These are phyloP conservation scores for Rousettus madagascariensis DNA, from an alignment of 2,797 vertebrate genomes.

Conservation along the genomic window DNA sequence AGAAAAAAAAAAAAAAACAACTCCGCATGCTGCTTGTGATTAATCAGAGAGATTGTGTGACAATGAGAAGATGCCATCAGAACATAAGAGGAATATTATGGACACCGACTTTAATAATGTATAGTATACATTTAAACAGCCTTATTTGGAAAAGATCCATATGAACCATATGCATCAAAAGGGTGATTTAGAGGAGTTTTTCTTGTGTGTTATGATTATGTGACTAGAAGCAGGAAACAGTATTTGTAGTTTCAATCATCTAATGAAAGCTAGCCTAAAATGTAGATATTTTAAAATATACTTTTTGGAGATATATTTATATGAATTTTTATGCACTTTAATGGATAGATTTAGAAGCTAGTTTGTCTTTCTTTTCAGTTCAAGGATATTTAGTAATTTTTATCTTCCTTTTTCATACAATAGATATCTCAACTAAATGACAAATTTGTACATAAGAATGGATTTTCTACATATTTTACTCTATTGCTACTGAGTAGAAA, in stretches of 20 bases:
- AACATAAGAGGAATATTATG: conserved; percentile 75
- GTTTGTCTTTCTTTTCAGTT: conserved; percentile 65
- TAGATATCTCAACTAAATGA: conserved; percentile 77
- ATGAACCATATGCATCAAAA: conserved; percentile 67
- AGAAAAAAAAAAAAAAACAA: not conserved
- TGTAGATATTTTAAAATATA: conserved; percentile 47
- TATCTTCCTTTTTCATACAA: conserved; percentile 55
- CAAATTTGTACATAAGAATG: conserved; percentile 72
- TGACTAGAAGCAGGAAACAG: conserved; percentile 63
- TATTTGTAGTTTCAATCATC: conserved; percentile 61
- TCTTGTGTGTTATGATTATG: conserved; percentile 70
- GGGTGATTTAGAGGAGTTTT: conserved; percentile 69
- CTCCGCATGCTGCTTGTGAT: conserved; percentile 55
- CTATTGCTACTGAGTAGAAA: conserved; percentile 77
- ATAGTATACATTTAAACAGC: conserved; percentile 76
- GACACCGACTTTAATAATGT: conserved; percentile 68
- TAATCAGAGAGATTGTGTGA: conserved; percentile 60
- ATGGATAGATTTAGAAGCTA: conserved; percentile 38
- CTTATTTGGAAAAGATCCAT: conserved; percentile 74
- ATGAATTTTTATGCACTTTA: conserved; percentile 65
- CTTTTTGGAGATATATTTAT: conserved; percentile 64
- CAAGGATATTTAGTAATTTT: conserved; percentile 44
- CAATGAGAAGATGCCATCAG: conserved; percentile 73
- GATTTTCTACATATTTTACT: conserved; percentile 69
- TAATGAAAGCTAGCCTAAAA: conserved; percentile 54